Base-by-base conservation (phyloP, 2,888 invertebrate genomes). In the Luperina testacea region DNA sequence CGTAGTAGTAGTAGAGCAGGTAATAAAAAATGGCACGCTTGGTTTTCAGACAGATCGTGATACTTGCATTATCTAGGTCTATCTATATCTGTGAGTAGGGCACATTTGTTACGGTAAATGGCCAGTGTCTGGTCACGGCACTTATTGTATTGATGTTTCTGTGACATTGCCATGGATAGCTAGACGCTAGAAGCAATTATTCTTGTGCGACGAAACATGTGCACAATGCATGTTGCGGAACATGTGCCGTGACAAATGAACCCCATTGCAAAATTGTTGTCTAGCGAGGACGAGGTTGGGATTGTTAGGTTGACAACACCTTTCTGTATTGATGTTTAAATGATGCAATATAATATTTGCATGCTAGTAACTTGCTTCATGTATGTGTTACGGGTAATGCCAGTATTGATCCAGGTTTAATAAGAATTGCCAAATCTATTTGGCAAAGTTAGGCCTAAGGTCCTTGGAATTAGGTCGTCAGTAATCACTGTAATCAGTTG, bases 71-170 rank as follows among this genome's bases (percentile, higher is more conserved):
- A 38, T 38, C 38, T 38, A 38, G 38, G 38, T 38, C 38, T 38
- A 38, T 38, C 38, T 38, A 38, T 38, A 38, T 38, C 38, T 38
- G 38, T 38, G 38, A 38, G 38, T 38, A 59, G 24, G 59, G 24
- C 65, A 82, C 64, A 70, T 65, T 83, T 53, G 59, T 83, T 59
- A 83, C 78, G 78, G 80, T 69, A 65, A 17, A 53, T 67, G 67
- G 45, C 24, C 42, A 45, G 73, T 63, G n/a, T 38, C 27, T 69
- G 61, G 63, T 63, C 72, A 78, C 67, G 72, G 78, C 24, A 69
- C 38, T 77, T 61, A 80, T 42, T 72, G 68, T 53, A 63, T 72
- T 63, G 53, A 61, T 71, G 70, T 67, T 78, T 64, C 51, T 72
- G 53, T 83, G 83, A 82, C 59, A 57, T 53, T 53, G 24, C 20